phyloP scores from a whole-genome alignment of 2,888 invertebrate genomes.

The Miltochrista miniata region DNA sequence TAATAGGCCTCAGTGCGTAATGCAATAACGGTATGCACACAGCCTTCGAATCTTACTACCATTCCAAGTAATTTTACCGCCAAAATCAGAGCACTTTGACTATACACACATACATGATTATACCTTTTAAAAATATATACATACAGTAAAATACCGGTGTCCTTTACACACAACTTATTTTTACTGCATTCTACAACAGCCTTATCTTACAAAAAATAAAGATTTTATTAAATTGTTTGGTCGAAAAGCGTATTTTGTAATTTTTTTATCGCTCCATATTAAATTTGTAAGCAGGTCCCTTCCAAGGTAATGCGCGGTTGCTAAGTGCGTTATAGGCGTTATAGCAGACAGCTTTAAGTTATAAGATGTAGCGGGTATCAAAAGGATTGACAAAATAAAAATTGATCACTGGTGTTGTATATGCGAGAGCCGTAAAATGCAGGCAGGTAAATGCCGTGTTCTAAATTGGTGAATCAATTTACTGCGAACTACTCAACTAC shows the following conservation, averaged over 20 bases:
- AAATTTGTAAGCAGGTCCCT: constrained; percentile 51
- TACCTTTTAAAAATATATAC: constrained; percentile 28
- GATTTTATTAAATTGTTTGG: constrained; percentile 12
- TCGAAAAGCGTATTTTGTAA: constrained; percentile 28
- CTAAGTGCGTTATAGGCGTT: constrained; percentile 35
- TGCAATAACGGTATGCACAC: constrained; percentile 1
- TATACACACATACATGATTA: constrained; percentile 4
- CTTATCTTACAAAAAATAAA: constrained; percentile 27
- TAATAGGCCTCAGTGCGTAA: neutral
- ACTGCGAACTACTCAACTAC: too few species aligned
- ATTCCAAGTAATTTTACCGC: constrained; percentile 3
- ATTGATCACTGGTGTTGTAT: too few species aligned
- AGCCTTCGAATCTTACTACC: constrained; percentile 2
- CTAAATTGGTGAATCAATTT: too few species aligned
- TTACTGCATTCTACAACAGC: constrained; percentile 10
- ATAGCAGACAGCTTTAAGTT: constrained; percentile 25
- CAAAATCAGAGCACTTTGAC: constrained; percentile 5
- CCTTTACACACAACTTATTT: constrained; percentile 6
- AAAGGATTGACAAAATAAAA: too few species aligned
- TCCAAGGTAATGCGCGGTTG: constrained; percentile 55
- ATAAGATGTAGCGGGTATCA: constrained; percentile 22
- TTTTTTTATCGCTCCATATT: constrained; percentile 56
- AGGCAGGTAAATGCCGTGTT: too few species aligned
- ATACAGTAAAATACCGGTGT: constrained; percentile 28
- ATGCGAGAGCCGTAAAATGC: too few species aligned